Evolutionary conservation across 2,888 invertebrate genomes (phyloP).

Genomic region (Amblyjoppa fuscipennis): DNA sequence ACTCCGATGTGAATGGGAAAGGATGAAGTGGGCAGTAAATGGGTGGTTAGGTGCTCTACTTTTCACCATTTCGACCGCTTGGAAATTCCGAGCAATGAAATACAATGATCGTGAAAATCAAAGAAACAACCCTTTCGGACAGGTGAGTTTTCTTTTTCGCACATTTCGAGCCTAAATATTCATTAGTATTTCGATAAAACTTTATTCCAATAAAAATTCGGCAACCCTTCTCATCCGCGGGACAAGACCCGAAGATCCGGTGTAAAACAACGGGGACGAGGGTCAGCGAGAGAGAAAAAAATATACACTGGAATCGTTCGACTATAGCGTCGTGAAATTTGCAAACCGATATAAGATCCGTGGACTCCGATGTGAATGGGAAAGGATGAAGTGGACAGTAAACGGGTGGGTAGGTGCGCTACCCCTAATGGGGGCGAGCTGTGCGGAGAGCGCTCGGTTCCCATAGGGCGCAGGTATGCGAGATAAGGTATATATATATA

Average conservation of each 20-base stretch:
- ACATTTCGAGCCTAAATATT: too few species aligned
- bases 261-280: background rate
- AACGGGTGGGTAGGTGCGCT: conserved; percentile 19
- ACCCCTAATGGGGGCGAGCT: conserved; percentile 15
- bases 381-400: conserved; percentile 19
- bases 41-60: too few species aligned
- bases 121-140: too few species aligned
- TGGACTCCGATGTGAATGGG: conserved; percentile 17
- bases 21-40: too few species aligned
- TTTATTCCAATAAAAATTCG: background rate
- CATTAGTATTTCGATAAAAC: background rate
- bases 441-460: conserved; percentile 27
- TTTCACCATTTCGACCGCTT: too few species aligned
- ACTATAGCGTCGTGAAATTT: conserved; percentile 12
- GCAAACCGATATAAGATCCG: conserved; percentile 21
- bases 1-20: background rate
- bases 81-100: too few species aligned
- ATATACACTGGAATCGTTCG: conserved; percentile 7
- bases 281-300: conserved; percentile 9
- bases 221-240: background rate
- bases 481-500: conserved; percentile 5
- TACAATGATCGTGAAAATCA: too few species aligned
- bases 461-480: conserved; percentile 12
- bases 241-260: background rate
- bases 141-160: too few species aligned